Evolutionary conservation across 53 echinoderm and acorn worm genomes (phyloP).

Genomic region (Patiria pectinifera): DNA sequence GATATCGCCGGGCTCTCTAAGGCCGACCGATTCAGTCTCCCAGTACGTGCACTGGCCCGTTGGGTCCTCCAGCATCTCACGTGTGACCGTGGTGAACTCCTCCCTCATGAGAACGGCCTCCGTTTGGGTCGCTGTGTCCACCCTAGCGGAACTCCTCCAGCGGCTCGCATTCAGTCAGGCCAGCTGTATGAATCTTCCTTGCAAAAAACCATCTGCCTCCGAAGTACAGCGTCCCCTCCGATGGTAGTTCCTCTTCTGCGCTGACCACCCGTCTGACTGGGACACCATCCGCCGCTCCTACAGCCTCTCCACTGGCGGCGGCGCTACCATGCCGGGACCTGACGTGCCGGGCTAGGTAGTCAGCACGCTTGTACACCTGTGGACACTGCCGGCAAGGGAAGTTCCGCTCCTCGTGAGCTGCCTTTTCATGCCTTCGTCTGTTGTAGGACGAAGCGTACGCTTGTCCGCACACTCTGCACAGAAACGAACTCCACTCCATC

Average conservation of each 20-base stretch:
- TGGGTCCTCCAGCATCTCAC: not conserved
- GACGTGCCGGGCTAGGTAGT: too few relatives aligned
- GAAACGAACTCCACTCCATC: not conserved
- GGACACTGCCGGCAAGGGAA: too few relatives aligned
- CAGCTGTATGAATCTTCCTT: too few relatives aligned
- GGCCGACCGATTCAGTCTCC: not conserved
- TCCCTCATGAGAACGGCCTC: conserved; percentile 13
- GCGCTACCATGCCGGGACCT: too few relatives aligned
- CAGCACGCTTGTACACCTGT: not conserved
- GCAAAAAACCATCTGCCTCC: too few relatives aligned
- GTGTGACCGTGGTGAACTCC: not conserved
- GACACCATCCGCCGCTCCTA: too few relatives aligned
- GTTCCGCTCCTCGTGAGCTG: not conserved
- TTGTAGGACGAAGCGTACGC: not conserved
- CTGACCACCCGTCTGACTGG: too few relatives aligned
- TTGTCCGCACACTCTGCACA: not conserved
- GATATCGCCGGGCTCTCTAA: not conserved
- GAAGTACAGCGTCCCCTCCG: too few relatives aligned
- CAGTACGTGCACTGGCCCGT: not conserved
- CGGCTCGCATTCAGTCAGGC: too few relatives aligned
- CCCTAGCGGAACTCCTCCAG: not conserved
- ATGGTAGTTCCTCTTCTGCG: too few relatives aligned
- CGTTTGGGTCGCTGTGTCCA: not conserved
- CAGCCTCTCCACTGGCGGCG: too few relatives aligned
- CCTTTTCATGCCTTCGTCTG: not conserved